Conservation (phyloP, 2,113 vertebrate genomes). For the Oceanodroma tethys region DNA sequence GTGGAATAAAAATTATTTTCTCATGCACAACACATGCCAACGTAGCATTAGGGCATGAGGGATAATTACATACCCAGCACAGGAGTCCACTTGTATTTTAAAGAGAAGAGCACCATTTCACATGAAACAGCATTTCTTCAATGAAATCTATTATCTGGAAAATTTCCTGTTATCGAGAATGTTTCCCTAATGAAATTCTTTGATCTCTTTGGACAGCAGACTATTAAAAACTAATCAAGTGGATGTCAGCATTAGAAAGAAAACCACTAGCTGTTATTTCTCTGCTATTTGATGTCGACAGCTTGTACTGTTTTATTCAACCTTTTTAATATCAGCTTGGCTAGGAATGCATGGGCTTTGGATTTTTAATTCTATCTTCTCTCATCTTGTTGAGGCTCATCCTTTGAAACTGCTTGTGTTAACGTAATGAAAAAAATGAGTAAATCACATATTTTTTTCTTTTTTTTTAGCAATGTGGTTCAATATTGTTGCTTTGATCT, state of each 20-base stretch:
- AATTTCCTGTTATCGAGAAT: not conserved
- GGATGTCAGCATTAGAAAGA: not conserved
- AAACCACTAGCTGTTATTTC: not conserved
- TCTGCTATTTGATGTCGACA: not conserved
- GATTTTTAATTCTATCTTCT: not conserved
- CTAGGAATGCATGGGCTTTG: not conserved
- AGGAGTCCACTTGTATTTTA: not conserved
- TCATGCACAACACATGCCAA: not conserved
- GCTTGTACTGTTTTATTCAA: not conserved
- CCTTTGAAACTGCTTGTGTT: not conserved
- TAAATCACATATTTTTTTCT: not conserved
- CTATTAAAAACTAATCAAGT: slow-evolving; percentile 12
- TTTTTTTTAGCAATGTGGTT: not conserved
- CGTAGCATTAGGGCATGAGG: not conserved
- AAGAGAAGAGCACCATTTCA: not conserved
- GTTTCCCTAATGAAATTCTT: slow-evolving; percentile 5
- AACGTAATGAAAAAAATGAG: not conserved
- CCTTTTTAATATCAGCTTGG: not conserved
- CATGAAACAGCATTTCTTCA: slow-evolving; percentile 24
- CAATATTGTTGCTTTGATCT: not conserved
- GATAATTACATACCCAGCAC: not conserved
- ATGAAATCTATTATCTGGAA: not conserved
- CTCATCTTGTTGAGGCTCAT: not conserved
- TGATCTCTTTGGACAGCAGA: slow-evolving; percentile 24
- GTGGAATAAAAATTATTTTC: not conserved